phyloP scores from a whole-genome alignment of 2,888 invertebrate genomes.

The Hirtodrosophila histrioides region DNA sequence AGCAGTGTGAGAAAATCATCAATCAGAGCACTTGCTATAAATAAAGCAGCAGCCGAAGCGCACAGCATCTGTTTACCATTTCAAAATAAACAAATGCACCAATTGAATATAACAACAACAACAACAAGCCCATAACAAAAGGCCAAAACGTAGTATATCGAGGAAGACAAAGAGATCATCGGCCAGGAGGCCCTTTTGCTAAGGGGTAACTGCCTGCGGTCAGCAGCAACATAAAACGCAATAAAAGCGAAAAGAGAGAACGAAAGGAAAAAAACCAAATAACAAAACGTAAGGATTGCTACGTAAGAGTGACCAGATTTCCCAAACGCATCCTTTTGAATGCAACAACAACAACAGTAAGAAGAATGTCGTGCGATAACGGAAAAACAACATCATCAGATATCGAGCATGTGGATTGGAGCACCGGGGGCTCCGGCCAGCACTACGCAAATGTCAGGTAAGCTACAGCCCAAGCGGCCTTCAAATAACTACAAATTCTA shows the following conservation, averaged over 20 bases:
- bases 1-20: slow-evolving; percentile 28
- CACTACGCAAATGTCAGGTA: slow-evolving; percentile 84
- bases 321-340: slow-evolving; percentile 40
- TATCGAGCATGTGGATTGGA: slow-evolving; percentile 89
- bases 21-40: slow-evolving; percentile 51
- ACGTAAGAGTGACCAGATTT: slow-evolving; percentile 53
- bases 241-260: slow-evolving; percentile 15
- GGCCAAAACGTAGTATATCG: slow-evolving; percentile 23
- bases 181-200: slow-evolving; percentile 10
- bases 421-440: slow-evolving; percentile 83
- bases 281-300: slow-evolving; percentile 29
- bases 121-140: slow-evolving; percentile 43
- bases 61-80: slow-evolving; percentile 58
- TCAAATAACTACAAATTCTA: slow-evolving; percentile 4
- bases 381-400: slow-evolving; percentile 88
- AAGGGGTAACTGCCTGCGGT: slow-evolving; percentile 21
- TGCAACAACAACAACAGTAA: slow-evolving; percentile 35
- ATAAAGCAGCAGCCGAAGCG: slow-evolving; percentile 43
- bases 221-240: slow-evolving; percentile 12
- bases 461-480: slow-evolving; percentile 35
- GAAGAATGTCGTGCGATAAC: slow-evolving; percentile 88
- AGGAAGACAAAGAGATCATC: slow-evolving; percentile 24
- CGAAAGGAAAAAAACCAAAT: slow-evolving; percentile 18
- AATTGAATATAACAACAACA: slow-evolving; percentile 29
- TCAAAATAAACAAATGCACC: slow-evolving; percentile 65